Evolutionary conservation across 2,888 invertebrate species (phyloP).

Genomic region (Phragmatobia fuliginosa): DNA sequence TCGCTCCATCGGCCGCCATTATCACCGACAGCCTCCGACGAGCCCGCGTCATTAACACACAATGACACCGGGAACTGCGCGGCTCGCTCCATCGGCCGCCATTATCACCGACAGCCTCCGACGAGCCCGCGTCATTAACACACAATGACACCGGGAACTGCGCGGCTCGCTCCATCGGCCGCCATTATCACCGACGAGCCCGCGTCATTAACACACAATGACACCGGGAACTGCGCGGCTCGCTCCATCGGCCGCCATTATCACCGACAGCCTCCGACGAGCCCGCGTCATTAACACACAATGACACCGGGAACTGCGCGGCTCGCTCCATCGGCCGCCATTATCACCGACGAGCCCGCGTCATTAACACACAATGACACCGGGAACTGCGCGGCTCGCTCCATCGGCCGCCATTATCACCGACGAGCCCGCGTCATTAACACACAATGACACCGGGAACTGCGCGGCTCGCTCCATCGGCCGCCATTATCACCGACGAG

Average conservation of each 20-base stretch:
- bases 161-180: background rate
- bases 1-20: conserved; percentile 7
- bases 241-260: conserved; percentile 8
- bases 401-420: conserved; percentile 2
- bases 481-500: conserved; percentile 4
- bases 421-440: conserved; percentile 8
- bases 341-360: conserved; percentile 2
- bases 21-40: too few relatives aligned
- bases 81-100: background rate
- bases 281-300: conserved; percentile 10
- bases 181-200: conserved; percentile 7
- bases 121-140: conserved; percentile 5
- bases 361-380: conserved; percentile 10
- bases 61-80: conserved; percentile 1
- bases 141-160: conserved; percentile 5
- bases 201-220: conserved; percentile 10
- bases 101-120: too few relatives aligned
- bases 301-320: background rate
- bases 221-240: background rate
- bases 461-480: background rate
- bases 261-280: too few relatives aligned
- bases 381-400: background rate
- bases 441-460: conserved; percentile 5
- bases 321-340: conserved; percentile 2
- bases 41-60: conserved; percentile 9